Base-by-base conservation (phyloP, 1,140 invertebrate genomes). In the Lepidurus arcticus region DNA sequence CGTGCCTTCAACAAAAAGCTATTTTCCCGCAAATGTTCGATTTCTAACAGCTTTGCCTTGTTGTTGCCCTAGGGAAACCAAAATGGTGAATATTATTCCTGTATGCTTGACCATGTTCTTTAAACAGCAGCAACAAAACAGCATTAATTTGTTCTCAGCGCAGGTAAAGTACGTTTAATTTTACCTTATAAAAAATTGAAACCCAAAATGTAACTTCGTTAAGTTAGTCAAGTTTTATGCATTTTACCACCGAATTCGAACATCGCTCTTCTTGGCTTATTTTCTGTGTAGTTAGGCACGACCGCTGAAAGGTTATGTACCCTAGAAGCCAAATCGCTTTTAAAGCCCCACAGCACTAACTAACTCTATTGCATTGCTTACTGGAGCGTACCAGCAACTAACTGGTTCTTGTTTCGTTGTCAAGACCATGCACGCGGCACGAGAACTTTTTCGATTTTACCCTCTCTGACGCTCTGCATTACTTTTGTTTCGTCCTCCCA, bases 151-250 rank as follows among this genome's bases (percentile, higher is more conserved):
- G 1, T 24, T 73, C 34, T 73, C 26, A 9, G 42, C 45, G 74
- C 16, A n/a, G n/a, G 6, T 16, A 79, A 5, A 79, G 7, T 75
- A 16, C 16, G 13, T 42, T 16, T 16, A 16, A 16, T 75, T 34
- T 9, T 76, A 24, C 13, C 53, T 76, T 78, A 84, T 84, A 26
- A 26, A 26, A 26, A 26, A 26, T 26, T 26, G 26, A 26, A 26
- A 26, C 26, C 26, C 26, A 26, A 26, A 26, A 26, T 1, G 1
- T 26, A 26, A 26, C 26, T 26, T 26, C 26, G 1, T 26, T 26
- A 26, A 26, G 26, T 26, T 26, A 26, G 26, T 26, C 26, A 1
- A 26, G 34, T 34, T 34, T 34, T 34, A 4, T 4, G 34, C 2
- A 34, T 34, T 34, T 34, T 34, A 34, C 34, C 34, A 34, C 34